Evolutionary conservation across 2,888 invertebrate species (phyloP), one percentile per base, ranked within the genome.

Genomic region (Tetanocera ferruginea): DNA sequence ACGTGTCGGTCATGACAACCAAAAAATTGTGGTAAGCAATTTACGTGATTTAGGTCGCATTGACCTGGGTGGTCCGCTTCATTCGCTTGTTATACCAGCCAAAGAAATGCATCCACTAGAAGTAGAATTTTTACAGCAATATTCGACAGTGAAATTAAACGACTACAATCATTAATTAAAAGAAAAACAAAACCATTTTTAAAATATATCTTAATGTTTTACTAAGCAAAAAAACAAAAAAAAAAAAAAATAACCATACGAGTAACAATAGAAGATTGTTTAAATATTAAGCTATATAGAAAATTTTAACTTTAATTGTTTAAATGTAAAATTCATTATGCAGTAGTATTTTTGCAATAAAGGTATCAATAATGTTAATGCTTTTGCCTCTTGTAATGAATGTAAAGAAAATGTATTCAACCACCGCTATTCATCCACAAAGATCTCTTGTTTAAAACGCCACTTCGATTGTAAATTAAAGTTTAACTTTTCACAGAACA

Each of bases 21-120:
- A 97, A 90, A 91, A 92, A 86, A 96, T 99, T 84, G 90, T 93
- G 17, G 94, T 93, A 55, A 93, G 93, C 85, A 92, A 94, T 11
- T 90, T 99, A 80, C 89, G 92, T 81, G 92, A 94, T 82, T 95
- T 99, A 96, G 90, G 91, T 71, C 85, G 90, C 25, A 89, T 90
- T 64, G 94, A 96, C 86, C 91, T 99, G 81, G 99, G 99, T 5
- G 91, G 92, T 52, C 99, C 99, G 1, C 92, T 99, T 62, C 99
- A 99, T 91, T 98, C 97, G 62, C 91, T 99, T 62, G 94, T 99
- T 75, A 94, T 99, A 85, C 94, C 96, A 79, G 96, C 95, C 57
- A 92, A 94, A 82, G 90, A 91, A 79, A 91, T 98, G 88, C 99
- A 99, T 92, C 97, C 97, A 11, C 90, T 99, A 51, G 99, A 99